Percentiles rank a stretch among this genome's conserved stretches.
These are phyloP conservation scores for Rissa tridactyla DNA, from an alignment of 2,113 vertebrate genomes.

Conservation along the genomic window DNA sequence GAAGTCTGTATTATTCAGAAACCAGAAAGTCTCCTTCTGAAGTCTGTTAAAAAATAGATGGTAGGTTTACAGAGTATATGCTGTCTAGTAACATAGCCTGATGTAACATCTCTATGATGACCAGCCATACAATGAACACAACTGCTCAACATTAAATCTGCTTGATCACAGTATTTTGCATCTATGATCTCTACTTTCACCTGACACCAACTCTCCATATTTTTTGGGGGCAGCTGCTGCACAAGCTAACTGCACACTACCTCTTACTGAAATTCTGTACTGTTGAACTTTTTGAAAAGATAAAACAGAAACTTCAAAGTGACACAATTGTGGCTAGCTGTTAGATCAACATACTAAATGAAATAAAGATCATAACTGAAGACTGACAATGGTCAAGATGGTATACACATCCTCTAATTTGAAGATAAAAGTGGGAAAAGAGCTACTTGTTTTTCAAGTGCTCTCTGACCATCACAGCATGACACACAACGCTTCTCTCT, in stretches of 20 bases:
- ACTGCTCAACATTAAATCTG: neutral
- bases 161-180: neutral
- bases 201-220: neutral
- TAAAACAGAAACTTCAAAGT: neutral
- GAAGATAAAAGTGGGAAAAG: neutral
- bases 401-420: neutral
- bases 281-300: neutral
- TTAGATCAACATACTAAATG: neutral
- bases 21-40: neutral
- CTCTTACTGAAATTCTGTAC: neutral
- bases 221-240: neutral
- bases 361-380: neutral
- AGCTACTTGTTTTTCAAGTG: neutral
- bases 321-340: neutral
- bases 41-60: neutral
- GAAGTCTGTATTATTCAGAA: neutral
- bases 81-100: neutral
- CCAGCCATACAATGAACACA: neutral
- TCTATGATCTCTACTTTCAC: neutral
- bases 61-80: neutral
- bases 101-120: neutral
- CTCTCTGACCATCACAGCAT: neutral
- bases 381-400: neutral
- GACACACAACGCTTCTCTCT: neutral
- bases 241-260: neutral